Conservation (phyloP, 2,797 vertebrate species). For the Columba guinea region DNA sequence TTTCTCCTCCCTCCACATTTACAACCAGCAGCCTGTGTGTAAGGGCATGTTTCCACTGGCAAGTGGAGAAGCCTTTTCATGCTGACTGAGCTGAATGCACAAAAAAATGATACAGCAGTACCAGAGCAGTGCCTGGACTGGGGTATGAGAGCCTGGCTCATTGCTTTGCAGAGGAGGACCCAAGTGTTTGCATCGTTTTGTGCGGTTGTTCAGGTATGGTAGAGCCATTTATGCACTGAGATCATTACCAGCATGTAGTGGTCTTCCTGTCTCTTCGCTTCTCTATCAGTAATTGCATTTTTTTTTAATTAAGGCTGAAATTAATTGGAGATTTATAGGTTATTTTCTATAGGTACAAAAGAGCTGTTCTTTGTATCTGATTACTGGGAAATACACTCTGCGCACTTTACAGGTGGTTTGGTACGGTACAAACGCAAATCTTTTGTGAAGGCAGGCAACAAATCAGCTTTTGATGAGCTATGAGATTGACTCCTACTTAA, state of each 20-base stretch:
- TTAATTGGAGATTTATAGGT: background rate
- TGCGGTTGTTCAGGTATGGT: background rate
- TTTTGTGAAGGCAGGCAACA: conserved; percentile 4
- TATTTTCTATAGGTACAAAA: background rate
- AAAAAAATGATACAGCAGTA: accelerated
- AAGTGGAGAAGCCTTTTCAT: background rate
- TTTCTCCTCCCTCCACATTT: background rate
- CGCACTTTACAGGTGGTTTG: background rate
- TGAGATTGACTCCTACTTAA: background rate
- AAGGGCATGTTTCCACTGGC: background rate
- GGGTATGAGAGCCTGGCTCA: background rate
- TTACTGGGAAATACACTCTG: background rate
- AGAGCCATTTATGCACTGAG: background rate
- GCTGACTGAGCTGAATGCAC: background rate
- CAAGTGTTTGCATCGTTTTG: background rate
- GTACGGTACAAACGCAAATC: background rate
- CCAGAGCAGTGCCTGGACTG: background rate
- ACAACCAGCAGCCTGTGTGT: background rate
- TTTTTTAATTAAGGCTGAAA: background rate
- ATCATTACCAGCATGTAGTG: background rate
- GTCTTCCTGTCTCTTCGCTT: background rate
- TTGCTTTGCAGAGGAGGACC: background rate
- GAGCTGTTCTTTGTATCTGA: background rate
- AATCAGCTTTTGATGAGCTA: conserved; percentile 33
- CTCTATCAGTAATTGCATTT: background rate